These are phyloP conservation scores for Gallinago jamesoni DNA, from an alignment of 2,113 vertebrate species.

Conservation along the genomic window DNA sequence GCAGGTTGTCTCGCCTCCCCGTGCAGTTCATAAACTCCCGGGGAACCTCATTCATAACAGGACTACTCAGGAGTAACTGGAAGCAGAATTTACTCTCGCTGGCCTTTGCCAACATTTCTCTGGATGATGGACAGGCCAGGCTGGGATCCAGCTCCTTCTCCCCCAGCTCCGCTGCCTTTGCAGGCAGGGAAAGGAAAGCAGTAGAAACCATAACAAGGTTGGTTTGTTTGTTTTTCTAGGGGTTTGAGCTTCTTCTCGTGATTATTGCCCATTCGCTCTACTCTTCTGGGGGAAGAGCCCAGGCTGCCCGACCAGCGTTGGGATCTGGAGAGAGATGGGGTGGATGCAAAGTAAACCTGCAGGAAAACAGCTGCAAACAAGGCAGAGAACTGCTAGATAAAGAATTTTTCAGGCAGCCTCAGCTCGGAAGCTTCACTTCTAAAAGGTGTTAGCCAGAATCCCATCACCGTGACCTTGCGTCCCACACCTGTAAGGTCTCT, in stretches of 20 bases:
- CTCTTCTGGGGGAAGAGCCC: not conserved
- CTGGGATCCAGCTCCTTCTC: not conserved
- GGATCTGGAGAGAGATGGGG: not conserved
- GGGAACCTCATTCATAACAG: slow-evolving; percentile 36
- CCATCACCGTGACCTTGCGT: not conserved
- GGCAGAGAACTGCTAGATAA: not conserved
- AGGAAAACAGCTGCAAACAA: not conserved
- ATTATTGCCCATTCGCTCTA: not conserved
- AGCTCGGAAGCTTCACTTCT: not conserved
- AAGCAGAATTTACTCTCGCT: not conserved
- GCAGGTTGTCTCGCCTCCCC: not conserved
- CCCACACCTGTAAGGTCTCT: not conserved
- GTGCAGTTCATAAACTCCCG: slow-evolving; percentile 10
- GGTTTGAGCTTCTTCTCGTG: not conserved
- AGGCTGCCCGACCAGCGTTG: not conserved
- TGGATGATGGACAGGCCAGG: slow-evolving; percentile 13
- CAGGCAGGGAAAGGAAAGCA: not conserved
- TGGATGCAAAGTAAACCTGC: not conserved
- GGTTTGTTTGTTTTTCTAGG: not conserved
- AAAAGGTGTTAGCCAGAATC: not conserved
- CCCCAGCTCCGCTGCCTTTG: not conserved
- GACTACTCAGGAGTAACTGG: slow-evolving; percentile 26
- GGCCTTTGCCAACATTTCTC: not conserved
- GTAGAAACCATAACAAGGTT: not conserved
- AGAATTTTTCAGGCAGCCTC: not conserved